Evolutionary conservation across 2,113 vertebrate genomes (phyloP).

Genomic region (Emydura subglobosa): DNA sequence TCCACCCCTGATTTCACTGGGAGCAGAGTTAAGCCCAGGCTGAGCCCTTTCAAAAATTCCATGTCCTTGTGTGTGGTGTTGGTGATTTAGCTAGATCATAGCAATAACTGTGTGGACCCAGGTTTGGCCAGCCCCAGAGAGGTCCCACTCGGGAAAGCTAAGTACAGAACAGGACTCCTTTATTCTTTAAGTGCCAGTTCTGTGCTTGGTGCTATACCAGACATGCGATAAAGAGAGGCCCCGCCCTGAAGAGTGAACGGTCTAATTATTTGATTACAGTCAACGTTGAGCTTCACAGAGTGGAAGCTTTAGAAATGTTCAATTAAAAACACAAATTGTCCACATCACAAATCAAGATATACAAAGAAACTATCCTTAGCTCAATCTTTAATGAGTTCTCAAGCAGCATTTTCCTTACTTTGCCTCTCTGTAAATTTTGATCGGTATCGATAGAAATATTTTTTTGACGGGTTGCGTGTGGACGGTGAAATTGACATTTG

Average conservation of each 20-base stretch:
- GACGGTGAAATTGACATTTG: neutral
- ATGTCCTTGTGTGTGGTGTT: neutral
- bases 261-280: no score
- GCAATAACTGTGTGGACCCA: no score
- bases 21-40: neutral
- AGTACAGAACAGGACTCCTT: neutral
- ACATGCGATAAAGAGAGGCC: neutral
- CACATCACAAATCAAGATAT: no score
- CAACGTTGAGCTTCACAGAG: no score
- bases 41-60: rapidly evolving
- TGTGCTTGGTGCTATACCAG: neutral
- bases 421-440: no score
- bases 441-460: neutral
- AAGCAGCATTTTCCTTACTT: no score
- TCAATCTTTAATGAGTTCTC: no score
- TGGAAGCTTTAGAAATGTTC: no score
- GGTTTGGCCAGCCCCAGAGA: neutral
- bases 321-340: no score
- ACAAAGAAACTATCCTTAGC: no score
- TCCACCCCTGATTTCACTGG: neutral
- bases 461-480: neutral
- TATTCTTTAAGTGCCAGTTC: neutral
- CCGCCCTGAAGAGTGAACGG: no score
- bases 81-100: no score
- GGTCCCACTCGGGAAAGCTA: neutral